These are phyloP conservation scores for Meloidogyne floridensis DNA, from an alignment of 1,140 invertebrate genomes.

Conservation along the genomic window DNA sequence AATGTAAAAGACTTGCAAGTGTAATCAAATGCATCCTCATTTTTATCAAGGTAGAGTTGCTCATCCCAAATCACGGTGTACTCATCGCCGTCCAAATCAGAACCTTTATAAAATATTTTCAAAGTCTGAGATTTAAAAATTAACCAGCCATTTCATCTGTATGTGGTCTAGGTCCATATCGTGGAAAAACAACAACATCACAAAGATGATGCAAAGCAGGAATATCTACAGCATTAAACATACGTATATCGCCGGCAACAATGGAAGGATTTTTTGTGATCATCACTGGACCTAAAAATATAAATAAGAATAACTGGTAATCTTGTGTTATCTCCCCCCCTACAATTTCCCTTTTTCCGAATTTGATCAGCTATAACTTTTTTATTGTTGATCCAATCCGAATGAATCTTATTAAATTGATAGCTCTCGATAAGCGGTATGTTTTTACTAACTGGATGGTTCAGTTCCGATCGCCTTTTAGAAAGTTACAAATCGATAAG, in stretches of 20 bases:
- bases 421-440: too few relatives aligned
- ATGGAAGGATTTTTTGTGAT: conserved; percentile 68
- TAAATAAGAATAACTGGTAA: not conserved
- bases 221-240: conserved; percentile 66
- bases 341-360: too few relatives aligned
- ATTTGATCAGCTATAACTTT: too few relatives aligned
- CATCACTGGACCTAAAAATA: conserved; percentile 54
- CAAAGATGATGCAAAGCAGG: conserved; percentile 65
- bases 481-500: too few relatives aligned
- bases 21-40: conserved; percentile 64
- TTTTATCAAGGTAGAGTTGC: conserved; percentile 59
- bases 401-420: too few relatives aligned
- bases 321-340: too few relatives aligned
- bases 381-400: too few relatives aligned
- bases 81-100: conserved; percentile 68
- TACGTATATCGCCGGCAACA: conserved; percentile 67
- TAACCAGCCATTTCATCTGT: conserved; percentile 68
- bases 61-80: conserved; percentile 67
- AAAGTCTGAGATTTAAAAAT: not conserved
- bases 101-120: conserved; percentile 33
- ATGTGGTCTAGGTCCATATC: conserved; percentile 67
- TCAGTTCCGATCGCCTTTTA: too few relatives aligned
- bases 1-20: conserved; percentile 40
- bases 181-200: conserved; percentile 68
- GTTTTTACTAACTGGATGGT: too few relatives aligned